Conservation (phyloP, 2,888 invertebrate genomes). For the Stratiomys singularior region DNA sequence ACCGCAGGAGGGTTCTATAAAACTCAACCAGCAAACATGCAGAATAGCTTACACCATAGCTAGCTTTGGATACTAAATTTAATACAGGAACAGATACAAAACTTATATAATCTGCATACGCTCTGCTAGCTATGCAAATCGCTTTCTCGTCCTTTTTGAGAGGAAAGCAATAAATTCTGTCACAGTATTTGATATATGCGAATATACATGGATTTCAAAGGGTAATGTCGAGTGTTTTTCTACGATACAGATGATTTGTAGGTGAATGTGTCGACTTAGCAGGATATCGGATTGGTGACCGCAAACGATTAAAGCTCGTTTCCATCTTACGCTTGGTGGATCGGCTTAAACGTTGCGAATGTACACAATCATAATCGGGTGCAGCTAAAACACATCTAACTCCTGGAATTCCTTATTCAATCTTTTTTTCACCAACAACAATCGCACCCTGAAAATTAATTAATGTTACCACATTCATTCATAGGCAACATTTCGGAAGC, state of each 20-base stretch:
- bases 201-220: not conserved
- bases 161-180: constrained; percentile 17
- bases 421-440: too few species aligned
- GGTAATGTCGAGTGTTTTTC: not conserved
- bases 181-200: not conserved
- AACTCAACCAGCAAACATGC: not conserved
- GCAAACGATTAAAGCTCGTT: not conserved
- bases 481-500: too few species aligned
- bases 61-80: not conserved
- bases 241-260: constrained; percentile 16
- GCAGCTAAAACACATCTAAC: too few species aligned
- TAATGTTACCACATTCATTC: too few species aligned
- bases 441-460: too few species aligned
- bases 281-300: not conserved
- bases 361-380: not conserved
- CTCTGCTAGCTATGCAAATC: constrained; percentile 8
- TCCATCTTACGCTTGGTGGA: not conserved
- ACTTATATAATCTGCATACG: not conserved
- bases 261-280: not conserved
- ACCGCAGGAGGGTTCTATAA: not conserved
- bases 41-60: too few species aligned
- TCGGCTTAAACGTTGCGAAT: not conserved
- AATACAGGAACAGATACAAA: not conserved
- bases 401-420: too few species aligned
- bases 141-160: not conserved